Evolutionary conservation across 1,140 invertebrate species (phyloP).

Genomic region (Penaeus indicus): DNA sequence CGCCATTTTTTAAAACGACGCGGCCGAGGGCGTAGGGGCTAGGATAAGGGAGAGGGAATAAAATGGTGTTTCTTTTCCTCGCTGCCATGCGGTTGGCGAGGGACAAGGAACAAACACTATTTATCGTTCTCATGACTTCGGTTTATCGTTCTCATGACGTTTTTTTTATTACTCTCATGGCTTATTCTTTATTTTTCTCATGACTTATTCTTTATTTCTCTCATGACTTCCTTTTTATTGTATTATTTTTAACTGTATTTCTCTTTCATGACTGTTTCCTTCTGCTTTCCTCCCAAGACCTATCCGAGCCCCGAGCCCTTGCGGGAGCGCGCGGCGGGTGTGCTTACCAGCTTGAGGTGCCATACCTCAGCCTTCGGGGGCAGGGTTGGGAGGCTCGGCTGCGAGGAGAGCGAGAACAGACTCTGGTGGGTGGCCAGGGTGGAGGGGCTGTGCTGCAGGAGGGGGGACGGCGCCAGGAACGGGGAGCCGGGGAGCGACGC

Average conservation of each 20-base stretch:
- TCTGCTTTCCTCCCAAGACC: no score
- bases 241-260: not conserved
- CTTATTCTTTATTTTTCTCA: not conserved
- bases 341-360: conserved; percentile 29
- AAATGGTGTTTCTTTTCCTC: no score
- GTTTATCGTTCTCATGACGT: no score
- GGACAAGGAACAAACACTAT: no score
- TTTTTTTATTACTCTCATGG: no score
- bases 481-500: conserved; percentile 70
- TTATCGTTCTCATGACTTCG: no score
- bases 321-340: no score
- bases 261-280: not conserved
- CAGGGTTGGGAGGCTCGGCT: conserved; percentile 65
- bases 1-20: no score
- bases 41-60: no score
- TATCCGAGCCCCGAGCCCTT: no score
- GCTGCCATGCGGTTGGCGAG: no score
- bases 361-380: conserved; percentile 64
- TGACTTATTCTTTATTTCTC: not conserved
- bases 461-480: conserved; percentile 70
- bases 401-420: conserved; percentile 63
- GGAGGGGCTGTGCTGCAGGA: conserved; percentile 66
- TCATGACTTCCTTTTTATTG: not conserved
- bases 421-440: conserved; percentile 62
- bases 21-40: no score